Base-by-base conservation (phyloP, 2,888 invertebrate genomes). In the Ornithoptera priamus region DNA sequence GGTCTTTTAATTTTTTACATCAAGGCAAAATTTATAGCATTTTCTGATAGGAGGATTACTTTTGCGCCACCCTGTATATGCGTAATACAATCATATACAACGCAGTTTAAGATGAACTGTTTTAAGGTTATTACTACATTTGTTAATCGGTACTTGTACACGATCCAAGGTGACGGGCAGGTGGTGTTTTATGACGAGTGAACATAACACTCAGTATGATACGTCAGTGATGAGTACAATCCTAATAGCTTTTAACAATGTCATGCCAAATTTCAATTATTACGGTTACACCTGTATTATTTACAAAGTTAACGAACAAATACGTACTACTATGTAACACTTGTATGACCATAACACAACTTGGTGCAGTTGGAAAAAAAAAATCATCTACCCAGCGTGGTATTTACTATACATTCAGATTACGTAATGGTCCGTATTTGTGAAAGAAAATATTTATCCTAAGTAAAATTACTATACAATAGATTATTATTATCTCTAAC, bases 171-270 rank as follows among this genome's bases (percentile, higher is more conserved):
- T 62, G 65, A 62, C 30, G 46, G 36, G 58, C 69, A 69, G 69
- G 69, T 69, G 69, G 62, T 66, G 62, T 65, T 65, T 69, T 69
- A 65, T 66, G 69, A 36, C 65, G 36, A 46, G 39, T 30, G 57
- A 50, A 62, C 58, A 61, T 22, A 46, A 50, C 61, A 61, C 36
- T 53, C 39, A 56, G 17, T 62, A 39, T 50, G 62, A 65, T 58
- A 61, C 36, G 62, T 66, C 62, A 53, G 63, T 56, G 62, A 46
- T 46, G 62, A 50, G 56, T 62, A 58, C 46, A 65, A 58, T 50
- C 36, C n/a, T 53, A 66, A 60, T 56, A 67, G 67, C 61, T 39
- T 53, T 59, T 20, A 22, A 61, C 22, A 61, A 67, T 39, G 17
- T 61, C 30, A 17, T 46, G 24, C 63, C 18, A 53, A 64, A 30